Conservation (phyloP, 2,113 vertebrate species). For the Copsychus sechellarum region DNA sequence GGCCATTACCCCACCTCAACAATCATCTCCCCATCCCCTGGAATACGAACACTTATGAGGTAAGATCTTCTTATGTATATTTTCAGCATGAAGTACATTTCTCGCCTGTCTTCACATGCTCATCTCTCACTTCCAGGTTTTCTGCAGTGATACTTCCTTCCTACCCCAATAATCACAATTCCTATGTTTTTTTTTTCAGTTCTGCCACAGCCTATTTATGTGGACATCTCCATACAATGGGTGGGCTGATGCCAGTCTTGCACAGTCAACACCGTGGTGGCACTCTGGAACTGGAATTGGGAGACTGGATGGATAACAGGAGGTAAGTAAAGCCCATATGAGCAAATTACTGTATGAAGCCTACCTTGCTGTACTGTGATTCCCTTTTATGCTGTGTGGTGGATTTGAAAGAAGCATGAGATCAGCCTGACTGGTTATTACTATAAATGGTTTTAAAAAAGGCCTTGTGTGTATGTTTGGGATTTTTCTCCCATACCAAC, state of each 20-base stretch:
- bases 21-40: conserved; percentile 87
- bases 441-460: background rate
- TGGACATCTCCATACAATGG: conserved; percentile 93
- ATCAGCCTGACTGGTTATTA: background rate
- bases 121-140: background rate
- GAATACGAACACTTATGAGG: conserved; percentile 89
- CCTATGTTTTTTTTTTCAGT: conserved; percentile 58
- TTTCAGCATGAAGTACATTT: background rate
- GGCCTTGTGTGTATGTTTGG: background rate
- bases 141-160: background rate
- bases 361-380: background rate
- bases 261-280: conserved; percentile 88
- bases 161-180: background rate
- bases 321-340: conserved; percentile 72
- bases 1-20: conserved; percentile 96
- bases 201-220: conserved; percentile 92
- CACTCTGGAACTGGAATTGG: conserved; percentile 93
- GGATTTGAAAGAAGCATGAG: background rate
- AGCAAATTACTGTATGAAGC: background rate
- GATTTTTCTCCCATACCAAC: background rate
- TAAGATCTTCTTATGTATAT: conserved; percentile 23
- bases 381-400: background rate
- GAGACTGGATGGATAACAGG: conserved; percentile 95
- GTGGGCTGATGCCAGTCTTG: conserved; percentile 89
- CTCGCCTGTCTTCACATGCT: background rate